These are phyloP conservation scores for Plemyria rubiginata DNA, from an alignment of 2,888 invertebrate species.

Conservation along the genomic window DNA sequence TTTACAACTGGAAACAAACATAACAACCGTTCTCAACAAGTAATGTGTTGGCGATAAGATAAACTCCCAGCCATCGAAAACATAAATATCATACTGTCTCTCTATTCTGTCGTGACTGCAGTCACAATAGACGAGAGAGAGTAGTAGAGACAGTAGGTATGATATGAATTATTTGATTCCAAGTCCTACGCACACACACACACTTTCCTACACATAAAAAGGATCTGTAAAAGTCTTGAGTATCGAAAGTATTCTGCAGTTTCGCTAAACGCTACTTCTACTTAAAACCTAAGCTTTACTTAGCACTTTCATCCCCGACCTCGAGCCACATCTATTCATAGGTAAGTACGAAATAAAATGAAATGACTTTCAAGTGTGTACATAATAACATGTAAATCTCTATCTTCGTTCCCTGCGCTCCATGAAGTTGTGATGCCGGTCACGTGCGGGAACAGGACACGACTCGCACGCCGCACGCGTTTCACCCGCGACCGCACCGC, in stretches of 20 bases:
- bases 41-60: background rate
- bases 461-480: constrained; percentile 8
- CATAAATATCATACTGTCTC: too few relatives aligned
- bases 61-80: too few relatives aligned
- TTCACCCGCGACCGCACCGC: background rate
- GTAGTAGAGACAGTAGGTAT: too few relatives aligned
- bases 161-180: too few relatives aligned
- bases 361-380: constrained; percentile 9
- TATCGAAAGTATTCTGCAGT: background rate
- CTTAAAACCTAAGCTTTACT: too few relatives aligned
- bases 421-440: constrained; percentile 1
- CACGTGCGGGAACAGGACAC: constrained; percentile 10
- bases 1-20: constrained; percentile 2
- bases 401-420: background rate
- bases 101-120: too few relatives aligned
- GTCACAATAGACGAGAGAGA: too few relatives aligned
- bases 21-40: background rate
- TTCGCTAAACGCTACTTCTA: background rate
- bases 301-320: background rate
- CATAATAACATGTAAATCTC: constrained; percentile 8
- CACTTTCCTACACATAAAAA: too few relatives aligned
- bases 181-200: too few relatives aligned
- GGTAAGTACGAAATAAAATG: background rate
- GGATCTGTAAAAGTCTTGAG: too few relatives aligned
- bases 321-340: background rate